Percentiles rank a stretch among this genome's conserved stretches.
phyloP scores from a whole-genome alignment of 92 coral and sea anemone species.

The Epizoanthus fatuus region DNA sequence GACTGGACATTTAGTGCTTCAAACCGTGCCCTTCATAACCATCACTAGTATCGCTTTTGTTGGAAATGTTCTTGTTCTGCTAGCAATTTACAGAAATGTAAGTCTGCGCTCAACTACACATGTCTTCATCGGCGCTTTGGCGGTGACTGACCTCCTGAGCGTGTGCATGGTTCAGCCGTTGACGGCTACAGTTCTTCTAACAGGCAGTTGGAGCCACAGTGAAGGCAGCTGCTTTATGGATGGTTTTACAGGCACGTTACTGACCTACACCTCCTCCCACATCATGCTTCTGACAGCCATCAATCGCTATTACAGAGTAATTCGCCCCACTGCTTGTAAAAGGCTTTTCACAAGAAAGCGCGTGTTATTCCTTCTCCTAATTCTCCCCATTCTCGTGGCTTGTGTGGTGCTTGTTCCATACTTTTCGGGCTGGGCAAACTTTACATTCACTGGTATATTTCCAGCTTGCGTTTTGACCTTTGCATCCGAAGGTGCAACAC shows the following conservation, averaged over 20 bases:
- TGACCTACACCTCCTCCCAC: constrained; percentile 4
- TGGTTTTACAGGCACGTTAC: constrained; percentile 1
- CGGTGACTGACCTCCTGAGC: constrained; percentile 19
- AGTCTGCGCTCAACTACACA: neutral
- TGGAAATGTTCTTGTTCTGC: neutral
- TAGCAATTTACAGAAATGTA: constrained; percentile 1
- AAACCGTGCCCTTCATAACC: neutral
- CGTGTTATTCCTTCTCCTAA: neutral
- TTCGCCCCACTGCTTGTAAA: neutral
- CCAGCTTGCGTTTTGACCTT: constrained; percentile 3
- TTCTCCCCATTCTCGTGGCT: neutral
- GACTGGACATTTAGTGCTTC: neutral
- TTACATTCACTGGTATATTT: neutral
- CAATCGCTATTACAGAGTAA: constrained; percentile 7
- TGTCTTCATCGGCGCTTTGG: constrained; percentile 6
- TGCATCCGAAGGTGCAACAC: neutral
- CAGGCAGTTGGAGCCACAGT: neutral
- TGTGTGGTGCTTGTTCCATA: neutral
- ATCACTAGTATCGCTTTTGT: neutral
- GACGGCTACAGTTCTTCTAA: neutral
- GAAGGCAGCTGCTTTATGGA: neutral
- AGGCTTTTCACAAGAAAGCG: constrained; percentile 10
- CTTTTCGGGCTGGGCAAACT: constrained; percentile 9
- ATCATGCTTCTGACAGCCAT: constrained; percentile 9
- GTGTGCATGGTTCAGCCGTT: constrained; percentile 5